Evolutionary conservation across 2,888 invertebrate species (phyloP).

Genomic region (Notodonta dromedarius): DNA sequence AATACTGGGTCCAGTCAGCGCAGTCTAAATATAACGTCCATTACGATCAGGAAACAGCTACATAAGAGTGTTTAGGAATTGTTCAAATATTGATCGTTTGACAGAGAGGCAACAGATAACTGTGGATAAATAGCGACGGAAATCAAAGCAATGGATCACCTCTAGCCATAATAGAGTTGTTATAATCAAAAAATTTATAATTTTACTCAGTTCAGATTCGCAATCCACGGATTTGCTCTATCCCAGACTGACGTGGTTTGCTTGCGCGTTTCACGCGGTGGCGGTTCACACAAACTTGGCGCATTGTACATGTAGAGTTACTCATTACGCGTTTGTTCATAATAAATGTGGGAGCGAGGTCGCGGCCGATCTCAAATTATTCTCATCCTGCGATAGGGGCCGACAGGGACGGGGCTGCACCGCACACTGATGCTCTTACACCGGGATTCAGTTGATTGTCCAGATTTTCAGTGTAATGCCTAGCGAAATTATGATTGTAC

Average conservation of each 20-base stretch:
- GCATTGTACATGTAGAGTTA: slow-evolving; percentile 5
- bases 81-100: slow-evolving; percentile 15
- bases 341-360: slow-evolving; percentile 46
- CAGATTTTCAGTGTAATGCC: not conserved
- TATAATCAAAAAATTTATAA: no score
- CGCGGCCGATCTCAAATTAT: slow-evolving; percentile 34
- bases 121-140: not conserved
- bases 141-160: not conserved
- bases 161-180: not conserved
- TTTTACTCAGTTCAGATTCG: no score
- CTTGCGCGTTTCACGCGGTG: slow-evolving; percentile 14
- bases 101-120: not conserved
- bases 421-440: not conserved
- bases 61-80: slow-evolving; percentile 12
- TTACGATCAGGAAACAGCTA: slow-evolving; percentile 17
- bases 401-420: slow-evolving; percentile 15
- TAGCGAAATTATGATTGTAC: not conserved
- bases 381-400: slow-evolving; percentile 45
- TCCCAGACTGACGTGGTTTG: no score
- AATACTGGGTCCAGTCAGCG: slow-evolving; percentile 5
- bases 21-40: slow-evolving; percentile 23
- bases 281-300: slow-evolving; percentile 9
- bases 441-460: not conserved
- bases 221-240: no score
- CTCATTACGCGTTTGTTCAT: slow-evolving; percentile 22